phyloP scores from a whole-genome alignment of 2,888 invertebrate genomes.

The Dascillus cervinus region DNA sequence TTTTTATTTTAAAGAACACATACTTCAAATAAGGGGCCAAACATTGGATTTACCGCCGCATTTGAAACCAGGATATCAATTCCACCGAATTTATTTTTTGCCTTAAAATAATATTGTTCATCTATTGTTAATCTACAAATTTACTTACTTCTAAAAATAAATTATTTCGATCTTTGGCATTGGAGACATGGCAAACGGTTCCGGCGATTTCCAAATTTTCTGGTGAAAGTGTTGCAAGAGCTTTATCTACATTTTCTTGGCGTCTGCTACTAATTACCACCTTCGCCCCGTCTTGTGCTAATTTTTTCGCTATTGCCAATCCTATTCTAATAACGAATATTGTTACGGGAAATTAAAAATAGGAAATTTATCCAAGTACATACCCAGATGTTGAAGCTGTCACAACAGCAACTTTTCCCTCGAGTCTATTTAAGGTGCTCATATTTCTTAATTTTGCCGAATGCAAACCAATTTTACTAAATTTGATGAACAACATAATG shows the following conservation, averaged over 20 bases:
- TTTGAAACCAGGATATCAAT: constrained; percentile 86
- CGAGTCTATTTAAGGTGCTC: too few relatives aligned
- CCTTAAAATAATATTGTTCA: constrained; percentile 50
- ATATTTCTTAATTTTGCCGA: too few relatives aligned
- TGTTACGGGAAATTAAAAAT: background rate
- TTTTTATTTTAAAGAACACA: background rate
- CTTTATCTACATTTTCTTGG: constrained; percentile 73
- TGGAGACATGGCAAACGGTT: constrained; percentile 84
- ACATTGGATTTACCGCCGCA: constrained; percentile 79
- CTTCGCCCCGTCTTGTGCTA: constrained; percentile 84
- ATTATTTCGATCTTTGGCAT: constrained; percentile 68
- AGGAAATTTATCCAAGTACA: too few relatives aligned
- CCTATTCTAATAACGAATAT: constrained; percentile 62
- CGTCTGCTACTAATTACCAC: constrained; percentile 90
- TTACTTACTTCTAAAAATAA: constrained; percentile 62
- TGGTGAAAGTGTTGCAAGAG: constrained; percentile 61
- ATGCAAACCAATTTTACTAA: too few relatives aligned
- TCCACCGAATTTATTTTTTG: constrained; percentile 66
- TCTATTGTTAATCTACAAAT: too few relatives aligned
- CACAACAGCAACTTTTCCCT: constrained; percentile 80
- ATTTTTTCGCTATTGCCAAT: constrained; percentile 77
- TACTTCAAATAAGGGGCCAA: constrained; percentile 67
- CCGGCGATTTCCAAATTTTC: constrained; percentile 70
- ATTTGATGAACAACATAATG: too few relatives aligned
- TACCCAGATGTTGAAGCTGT: constrained; percentile 86